phyloP scores from a whole-genome alignment of 2,113 vertebrate genomes.

The Aegotheles bennettii region DNA sequence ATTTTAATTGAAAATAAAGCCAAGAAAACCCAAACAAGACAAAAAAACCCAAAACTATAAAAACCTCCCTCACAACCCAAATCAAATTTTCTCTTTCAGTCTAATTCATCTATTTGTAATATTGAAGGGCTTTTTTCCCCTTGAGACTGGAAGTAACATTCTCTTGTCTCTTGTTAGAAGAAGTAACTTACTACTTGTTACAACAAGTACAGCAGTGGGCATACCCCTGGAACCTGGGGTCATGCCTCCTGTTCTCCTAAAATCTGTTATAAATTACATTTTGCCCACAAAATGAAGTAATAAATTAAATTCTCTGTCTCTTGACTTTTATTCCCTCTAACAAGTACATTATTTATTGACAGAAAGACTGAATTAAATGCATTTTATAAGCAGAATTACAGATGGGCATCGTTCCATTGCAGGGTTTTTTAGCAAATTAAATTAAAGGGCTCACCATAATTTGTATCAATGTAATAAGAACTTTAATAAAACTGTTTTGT shows the following conservation, averaged over 20 bases:
- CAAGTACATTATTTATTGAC: constrained; percentile 22
- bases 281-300: background rate
- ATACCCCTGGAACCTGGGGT: background rate
- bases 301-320: background rate
- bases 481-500: constrained; percentile 35
- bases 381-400: background rate
- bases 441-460: background rate
- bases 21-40: background rate
- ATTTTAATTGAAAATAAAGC: background rate
- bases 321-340: background rate
- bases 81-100: background rate
- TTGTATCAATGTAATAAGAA: background rate
- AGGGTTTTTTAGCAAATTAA: background rate
- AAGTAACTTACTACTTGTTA: too few relatives aligned
- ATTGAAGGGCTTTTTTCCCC: background rate
- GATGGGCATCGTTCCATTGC: background rate
- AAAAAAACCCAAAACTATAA: background rate
- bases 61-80: accelerated
- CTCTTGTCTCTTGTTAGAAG: too few relatives aligned
- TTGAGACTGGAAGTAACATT: background rate
- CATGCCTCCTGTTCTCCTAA: background rate
- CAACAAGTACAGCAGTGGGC: background rate
- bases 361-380: background rate
- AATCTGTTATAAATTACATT: background rate
- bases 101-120: background rate